Percentiles rank a stretch among this genome's conserved stretches.
These are phyloP conservation scores for Cryptus armator DNA, from an alignment of 2,888 invertebrate species.

Conservation along the genomic window DNA sequence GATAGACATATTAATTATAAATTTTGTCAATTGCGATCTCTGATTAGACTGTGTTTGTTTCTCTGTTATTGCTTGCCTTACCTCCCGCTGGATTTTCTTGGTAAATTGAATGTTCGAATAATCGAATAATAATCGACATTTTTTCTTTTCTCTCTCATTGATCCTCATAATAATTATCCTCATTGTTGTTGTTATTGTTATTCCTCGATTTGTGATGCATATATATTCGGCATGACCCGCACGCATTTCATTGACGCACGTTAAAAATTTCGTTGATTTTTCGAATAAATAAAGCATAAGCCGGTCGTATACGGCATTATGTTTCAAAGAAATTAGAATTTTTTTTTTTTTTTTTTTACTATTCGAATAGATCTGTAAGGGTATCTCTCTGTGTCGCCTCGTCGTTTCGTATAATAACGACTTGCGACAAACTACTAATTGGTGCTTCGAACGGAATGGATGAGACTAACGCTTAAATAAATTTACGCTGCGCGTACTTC, in stretches of 20 bases:
- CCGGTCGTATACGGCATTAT: constrained; percentile 83
- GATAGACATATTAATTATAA: constrained; percentile 30
- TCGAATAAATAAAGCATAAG: constrained; percentile 78
- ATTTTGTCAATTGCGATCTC: constrained; percentile 77
- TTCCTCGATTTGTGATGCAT: constrained; percentile 40
- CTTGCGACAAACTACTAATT: constrained; percentile 28
- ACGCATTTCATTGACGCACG: constrained; percentile 42
- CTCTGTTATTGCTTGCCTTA: constrained; percentile 85
- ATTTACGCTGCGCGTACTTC: background rate
- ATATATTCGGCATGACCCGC: constrained; percentile 21
- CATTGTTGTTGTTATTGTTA: constrained; percentile 21
- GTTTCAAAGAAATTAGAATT: constrained; percentile 80
- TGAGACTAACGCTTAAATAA: constrained; percentile 28
- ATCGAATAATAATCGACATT: constrained; percentile 67
- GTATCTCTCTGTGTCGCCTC: constrained; percentile 11
- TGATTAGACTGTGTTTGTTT: constrained; percentile 84
- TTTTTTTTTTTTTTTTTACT: constrained; percentile 50
- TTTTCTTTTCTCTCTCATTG: constrained; percentile 50
- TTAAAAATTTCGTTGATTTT: constrained; percentile 28
- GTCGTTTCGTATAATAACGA: constrained; percentile 16
- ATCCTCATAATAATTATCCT: constrained; percentile 24
- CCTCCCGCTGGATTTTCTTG: constrained; percentile 85
- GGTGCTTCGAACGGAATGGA: constrained; percentile 47
- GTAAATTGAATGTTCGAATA: constrained; percentile 85
- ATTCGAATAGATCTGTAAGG: constrained; percentile 36